phyloP scores from a whole-genome alignment of 1,140 invertebrate species.

The Frieseomelitta varia region DNA sequence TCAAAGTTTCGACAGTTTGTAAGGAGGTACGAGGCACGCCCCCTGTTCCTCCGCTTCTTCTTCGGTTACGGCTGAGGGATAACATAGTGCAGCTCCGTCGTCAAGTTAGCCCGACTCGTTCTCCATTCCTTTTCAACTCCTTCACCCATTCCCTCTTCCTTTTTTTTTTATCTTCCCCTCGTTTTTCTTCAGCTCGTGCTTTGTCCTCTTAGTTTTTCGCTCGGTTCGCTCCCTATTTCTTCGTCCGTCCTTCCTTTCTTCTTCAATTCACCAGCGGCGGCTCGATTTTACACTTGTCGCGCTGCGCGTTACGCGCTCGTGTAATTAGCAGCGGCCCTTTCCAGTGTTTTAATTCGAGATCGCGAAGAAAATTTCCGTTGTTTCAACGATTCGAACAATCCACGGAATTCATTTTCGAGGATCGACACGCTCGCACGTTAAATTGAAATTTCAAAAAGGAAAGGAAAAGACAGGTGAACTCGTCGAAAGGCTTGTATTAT shows the following conservation, averaged over 20 bases:
- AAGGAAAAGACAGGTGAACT: too few species aligned
- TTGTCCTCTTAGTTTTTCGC: neutral
- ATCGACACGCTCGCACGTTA: too few species aligned
- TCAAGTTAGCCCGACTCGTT: constrained; percentile 59
- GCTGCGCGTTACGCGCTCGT: too few species aligned
- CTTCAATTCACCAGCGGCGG: neutral
- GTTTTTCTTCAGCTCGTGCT: neutral
- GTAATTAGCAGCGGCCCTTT: too few species aligned
- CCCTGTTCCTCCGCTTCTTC: constrained; percentile 61
- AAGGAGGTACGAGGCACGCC: constrained; percentile 65
- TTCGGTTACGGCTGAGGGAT: constrained; percentile 73
- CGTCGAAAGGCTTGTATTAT: too few species aligned
- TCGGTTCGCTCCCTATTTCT: constrained; percentile 1
- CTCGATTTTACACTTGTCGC: too few species aligned
- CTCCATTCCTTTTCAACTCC: neutral
- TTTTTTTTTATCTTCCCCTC: neutral
- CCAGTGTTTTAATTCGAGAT: too few species aligned
- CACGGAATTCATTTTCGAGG: too few species aligned
- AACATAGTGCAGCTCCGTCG: constrained; percentile 70
- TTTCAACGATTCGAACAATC: too few species aligned
- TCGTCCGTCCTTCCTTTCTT: neutral
- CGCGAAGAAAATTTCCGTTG: too few species aligned
- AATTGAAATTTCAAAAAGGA: too few species aligned
- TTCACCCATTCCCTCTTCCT: neutral
- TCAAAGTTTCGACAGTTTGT: constrained; percentile 72